phyloP scores from a whole-genome alignment of 2,113 vertebrate genomes.

The Malurus alboscapulatus region DNA sequence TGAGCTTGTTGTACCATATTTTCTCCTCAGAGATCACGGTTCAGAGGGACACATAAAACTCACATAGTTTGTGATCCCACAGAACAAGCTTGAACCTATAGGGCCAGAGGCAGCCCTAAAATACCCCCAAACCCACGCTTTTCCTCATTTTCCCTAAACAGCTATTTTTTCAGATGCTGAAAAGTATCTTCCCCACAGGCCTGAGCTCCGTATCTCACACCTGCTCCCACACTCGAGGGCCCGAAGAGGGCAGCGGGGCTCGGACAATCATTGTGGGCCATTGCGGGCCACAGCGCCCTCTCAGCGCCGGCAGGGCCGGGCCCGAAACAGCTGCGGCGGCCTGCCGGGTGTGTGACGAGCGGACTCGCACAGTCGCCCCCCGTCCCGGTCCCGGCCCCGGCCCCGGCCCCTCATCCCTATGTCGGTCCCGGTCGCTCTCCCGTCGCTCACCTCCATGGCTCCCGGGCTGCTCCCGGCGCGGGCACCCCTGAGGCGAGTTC shows the following conservation, averaged over 20 bases:
- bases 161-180: not conserved
- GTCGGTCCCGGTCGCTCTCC: not conserved
- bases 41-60: too few relatives aligned
- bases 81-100: rapidly evolving
- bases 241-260: not conserved
- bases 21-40: not conserved
- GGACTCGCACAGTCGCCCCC: rapidly evolving
- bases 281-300: not conserved
- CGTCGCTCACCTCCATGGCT: slow-evolving; percentile 19
- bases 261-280: too few relatives aligned
- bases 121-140: too few relatives aligned
- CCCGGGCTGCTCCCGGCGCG: not conserved
- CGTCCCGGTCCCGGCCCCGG: not conserved
- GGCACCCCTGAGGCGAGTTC: not conserved
- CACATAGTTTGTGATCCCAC: rapidly evolving
- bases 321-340: rapidly evolving
- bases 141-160: rapidly evolving
- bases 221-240: not conserved
- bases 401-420: not conserved
- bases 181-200: not conserved
- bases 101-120: too few relatives aligned
- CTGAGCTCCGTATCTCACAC: not conserved
- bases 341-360: too few relatives aligned
- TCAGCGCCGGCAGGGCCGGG: not conserved
- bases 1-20: rapidly evolving